Base-by-base conservation (phyloP, 2,797 vertebrate genomes). In the Octomys mimax region DNA sequence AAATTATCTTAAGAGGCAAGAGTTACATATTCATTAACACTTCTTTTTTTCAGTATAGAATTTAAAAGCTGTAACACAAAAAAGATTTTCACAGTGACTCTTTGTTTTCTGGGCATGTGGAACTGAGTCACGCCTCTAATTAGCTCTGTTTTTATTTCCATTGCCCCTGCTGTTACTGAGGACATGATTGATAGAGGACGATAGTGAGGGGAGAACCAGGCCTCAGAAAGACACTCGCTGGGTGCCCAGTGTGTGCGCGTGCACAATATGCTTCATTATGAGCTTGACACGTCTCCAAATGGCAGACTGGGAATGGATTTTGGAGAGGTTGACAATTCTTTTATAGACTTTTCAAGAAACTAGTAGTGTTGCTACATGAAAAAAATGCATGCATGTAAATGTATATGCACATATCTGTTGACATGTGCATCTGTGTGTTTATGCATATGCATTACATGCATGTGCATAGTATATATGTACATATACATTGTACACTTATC, bases 211-310 rank as follows among this genome's bases (percentile, higher is more conserved):
- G 71, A 78, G 90, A 92, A 73, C 16, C 75, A 33, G 70, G 70
- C 33, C 57, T 93, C 92, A 92, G 88, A 82, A 79, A 97, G 92
- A 94, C 36, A 18, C 71, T 89, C 1, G 33, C 86, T 75, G 14
- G 93, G 77, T 93, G 93, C 90, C 95, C 95, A 86, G 4, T 95
- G 88, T 97, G 84, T 95, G 33, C 13, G 85, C 33, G 83, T 87
- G 59, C 86, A 96, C 96, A 98, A 95, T 97, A 94, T 97, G 97
- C 80, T 96, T 93, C 96, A 57, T 97, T 96, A 96, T 96, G 95
- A 92, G 88, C 46, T 93, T 96, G 97, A 96, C 85, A 95, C 49
- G 66, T 61, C 81, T 97, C 96, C 97, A 97, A 97, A 85, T 92
- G 91, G 92, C 93, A 97, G 90, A 97, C 73, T 96, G 90, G 49